Base-by-base conservation (phyloP, 2,113 vertebrate species). In the Platichthys stellatus region DNA sequence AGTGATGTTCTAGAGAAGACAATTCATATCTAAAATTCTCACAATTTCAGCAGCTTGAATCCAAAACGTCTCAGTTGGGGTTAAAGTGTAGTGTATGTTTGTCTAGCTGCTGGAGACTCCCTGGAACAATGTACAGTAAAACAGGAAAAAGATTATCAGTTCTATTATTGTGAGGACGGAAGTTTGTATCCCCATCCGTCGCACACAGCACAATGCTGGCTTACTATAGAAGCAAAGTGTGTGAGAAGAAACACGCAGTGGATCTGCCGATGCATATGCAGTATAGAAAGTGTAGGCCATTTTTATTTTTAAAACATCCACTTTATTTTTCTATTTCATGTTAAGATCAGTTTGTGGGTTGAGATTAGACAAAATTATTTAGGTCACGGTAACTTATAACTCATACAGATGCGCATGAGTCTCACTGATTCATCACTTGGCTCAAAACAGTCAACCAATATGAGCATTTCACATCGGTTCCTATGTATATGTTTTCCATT, bases 81-180 rank as follows among this genome's bases (percentile, higher is more conserved):
- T 14, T 31, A 8, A 51, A 67, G 56, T 57, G 35, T 18, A 53
- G 58, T n/a, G 20, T 53, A 20, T 35, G 31, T 74, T 47, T 81
- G 63, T 70, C 7, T 43, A 24, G 47, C 59, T 35, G 40, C 54
- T 47, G 40, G 51, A 72, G 79, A 62, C 63, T 81, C 24, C 15
- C 31, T 78, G 74, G 69, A 85, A 88, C 90, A 90, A 88, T 78
- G 74, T 76, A 67, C 81, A 85, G 83, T 70, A 76, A 79, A 68
- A 80, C 86, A 90, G 83, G 84, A 89, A 88, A 85, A 83, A 61
- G 71, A 88, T 72, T 54, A 83, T 83, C 75, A 31, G 72, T 66
- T 80, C 88, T 85, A 76, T 83, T 89, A 49, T 86, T 80, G 88
- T 80, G 73, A 69, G 73, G 69, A 53, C 64, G 85, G 90, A 90